phyloP scores from a whole-genome alignment of 2,797 vertebrate genomes.

The Neomorphus geoffroyi region DNA sequence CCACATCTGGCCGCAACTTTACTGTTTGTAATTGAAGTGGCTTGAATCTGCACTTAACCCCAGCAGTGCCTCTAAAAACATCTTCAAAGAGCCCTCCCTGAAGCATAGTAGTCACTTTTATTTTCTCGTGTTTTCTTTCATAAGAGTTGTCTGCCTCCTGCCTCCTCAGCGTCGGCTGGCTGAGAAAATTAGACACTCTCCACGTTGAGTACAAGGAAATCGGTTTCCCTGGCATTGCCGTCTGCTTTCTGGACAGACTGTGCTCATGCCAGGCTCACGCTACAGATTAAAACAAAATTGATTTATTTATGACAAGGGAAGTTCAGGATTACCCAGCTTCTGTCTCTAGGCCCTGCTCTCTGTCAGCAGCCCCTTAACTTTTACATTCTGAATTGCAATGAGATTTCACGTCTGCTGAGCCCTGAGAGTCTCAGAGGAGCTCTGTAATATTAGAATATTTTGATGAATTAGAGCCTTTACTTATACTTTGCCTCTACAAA shows the following conservation, averaged over 20 bases:
- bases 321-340: neutral
- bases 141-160: neutral
- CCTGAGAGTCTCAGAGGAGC: neutral
- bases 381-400: neutral
- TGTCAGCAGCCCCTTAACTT: neutral
- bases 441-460: slow-evolving; percentile 31
- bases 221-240: neutral
- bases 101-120: neutral
- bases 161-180: neutral
- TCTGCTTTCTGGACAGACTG: neutral
- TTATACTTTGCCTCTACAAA: neutral
- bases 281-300: neutral
- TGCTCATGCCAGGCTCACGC: neutral
- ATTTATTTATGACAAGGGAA: neutral
- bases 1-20: neutral
- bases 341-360: neutral
- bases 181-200: neutral
- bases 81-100: neutral
- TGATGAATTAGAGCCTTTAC: slow-evolving; percentile 24
- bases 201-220: neutral
- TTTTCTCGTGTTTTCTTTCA: neutral
- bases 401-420: neutral
- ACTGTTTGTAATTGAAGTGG: neutral
- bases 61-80: neutral
- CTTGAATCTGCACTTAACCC: neutral